Conservation (phyloP, 2,888 invertebrate species). For the Idaea aversata region DNA sequence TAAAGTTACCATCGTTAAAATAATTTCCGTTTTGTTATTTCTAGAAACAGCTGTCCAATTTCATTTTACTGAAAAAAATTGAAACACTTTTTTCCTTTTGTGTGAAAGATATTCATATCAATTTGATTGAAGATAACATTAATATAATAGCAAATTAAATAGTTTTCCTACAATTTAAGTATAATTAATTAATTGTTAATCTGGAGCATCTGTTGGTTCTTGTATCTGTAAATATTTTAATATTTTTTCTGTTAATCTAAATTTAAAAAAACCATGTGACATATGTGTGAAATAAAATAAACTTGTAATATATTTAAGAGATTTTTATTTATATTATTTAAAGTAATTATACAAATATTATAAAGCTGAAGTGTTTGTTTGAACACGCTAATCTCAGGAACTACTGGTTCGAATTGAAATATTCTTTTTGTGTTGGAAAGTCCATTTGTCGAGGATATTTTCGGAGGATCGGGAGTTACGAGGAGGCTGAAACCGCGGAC, state of each 20-base stretch:
- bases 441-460: no score
- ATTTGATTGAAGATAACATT: constrained; percentile 18
- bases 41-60: no score
- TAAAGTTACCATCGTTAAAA: no score
- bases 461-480: no score
- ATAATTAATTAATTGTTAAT: constrained; percentile 63
- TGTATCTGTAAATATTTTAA: constrained; percentile 74
- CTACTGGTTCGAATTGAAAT: no score
- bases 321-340: constrained; percentile 14
- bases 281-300: constrained; percentile 77
- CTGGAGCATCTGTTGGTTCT: constrained; percentile 69
- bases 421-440: no score
- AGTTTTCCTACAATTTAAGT: constrained; percentile 43
- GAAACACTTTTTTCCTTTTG: no score
- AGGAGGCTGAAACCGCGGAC: no score
- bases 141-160: constrained; percentile 20
- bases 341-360: background rate
- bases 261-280: constrained; percentile 68
- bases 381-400: no score
- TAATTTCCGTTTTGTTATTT: no score
- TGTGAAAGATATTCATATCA: constrained; percentile 10
- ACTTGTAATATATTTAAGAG: constrained; percentile 69
- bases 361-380: no score
- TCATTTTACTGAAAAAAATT: no score
- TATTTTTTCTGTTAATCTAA: constrained; percentile 66